These are phyloP conservation scores for Bubo bubo DNA, from an alignment of 2,113 vertebrate genomes.

Conservation along the genomic window DNA sequence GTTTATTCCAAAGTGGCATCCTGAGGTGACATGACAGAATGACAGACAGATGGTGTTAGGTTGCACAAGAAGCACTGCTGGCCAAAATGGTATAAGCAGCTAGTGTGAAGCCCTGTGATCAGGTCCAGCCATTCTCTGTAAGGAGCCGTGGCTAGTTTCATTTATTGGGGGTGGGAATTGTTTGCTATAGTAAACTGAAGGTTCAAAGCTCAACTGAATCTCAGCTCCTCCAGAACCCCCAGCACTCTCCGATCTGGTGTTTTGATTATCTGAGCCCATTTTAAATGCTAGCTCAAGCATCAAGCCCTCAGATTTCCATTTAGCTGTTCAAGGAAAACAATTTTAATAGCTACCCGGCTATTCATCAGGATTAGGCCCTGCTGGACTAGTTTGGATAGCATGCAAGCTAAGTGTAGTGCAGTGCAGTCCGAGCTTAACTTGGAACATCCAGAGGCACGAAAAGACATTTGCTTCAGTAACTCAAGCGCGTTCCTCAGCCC, in stretches of 20 bases:
- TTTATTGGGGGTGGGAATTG: neutral
- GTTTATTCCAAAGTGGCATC: neutral
- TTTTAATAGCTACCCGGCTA: conserved; percentile 32
- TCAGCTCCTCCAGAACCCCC: neutral
- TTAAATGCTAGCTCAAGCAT: conserved; percentile 7
- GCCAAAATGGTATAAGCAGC: neutral
- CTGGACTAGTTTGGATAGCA: conserved; percentile 24
- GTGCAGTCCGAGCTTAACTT: neutral
- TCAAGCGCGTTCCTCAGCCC: neutral
- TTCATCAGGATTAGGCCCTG: conserved; percentile 31
- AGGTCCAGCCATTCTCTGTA: neutral
- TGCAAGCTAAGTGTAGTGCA: neutral
- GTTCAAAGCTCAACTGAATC: neutral
- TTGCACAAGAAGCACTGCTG: neutral
- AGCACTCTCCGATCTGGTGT: neutral
- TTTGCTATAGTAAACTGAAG: neutral
- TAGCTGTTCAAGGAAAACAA: conserved; percentile 27
- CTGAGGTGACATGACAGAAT: neutral
- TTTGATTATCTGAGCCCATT: conserved; percentile 41
- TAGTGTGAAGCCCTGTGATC: neutral
- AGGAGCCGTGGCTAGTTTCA: neutral
- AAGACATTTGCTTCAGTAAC: neutral
- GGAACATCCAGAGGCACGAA: neutral
- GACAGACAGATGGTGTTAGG: neutral
- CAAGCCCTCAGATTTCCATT: conserved; percentile 7